phyloP scores from a whole-genome alignment of 2,888 invertebrate genomes.

The Trimorus sp. region DNA sequence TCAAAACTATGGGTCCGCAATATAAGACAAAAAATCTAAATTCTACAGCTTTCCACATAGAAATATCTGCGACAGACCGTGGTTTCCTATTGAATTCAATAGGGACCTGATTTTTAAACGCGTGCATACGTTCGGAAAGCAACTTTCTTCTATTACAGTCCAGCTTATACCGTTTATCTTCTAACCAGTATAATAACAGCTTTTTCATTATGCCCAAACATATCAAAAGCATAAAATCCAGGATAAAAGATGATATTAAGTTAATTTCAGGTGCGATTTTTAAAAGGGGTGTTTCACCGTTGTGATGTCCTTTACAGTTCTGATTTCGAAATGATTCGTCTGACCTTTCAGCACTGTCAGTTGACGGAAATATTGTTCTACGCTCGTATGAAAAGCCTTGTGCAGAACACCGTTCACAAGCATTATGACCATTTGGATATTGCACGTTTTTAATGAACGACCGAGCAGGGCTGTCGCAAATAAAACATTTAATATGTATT shows the following conservation, averaged over 20 bases:
- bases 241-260: slow-evolving; percentile 11
- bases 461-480: slow-evolving; percentile 61
- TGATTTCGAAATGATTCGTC: slow-evolving; percentile 13
- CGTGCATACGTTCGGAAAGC: too few species aligned
- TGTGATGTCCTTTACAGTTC: slow-evolving; percentile 3
- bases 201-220: slow-evolving; percentile 23
- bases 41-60: too few species aligned
- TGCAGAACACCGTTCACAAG: slow-evolving; percentile 25
- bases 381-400: neutral
- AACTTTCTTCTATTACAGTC: too few species aligned
- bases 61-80: too few species aligned
- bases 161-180: too few species aligned
- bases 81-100: too few species aligned
- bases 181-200: neutral
- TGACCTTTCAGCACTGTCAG: neutral
- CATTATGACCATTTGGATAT: slow-evolving; percentile 1
- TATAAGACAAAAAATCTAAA: too few species aligned
- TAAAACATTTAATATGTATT: slow-evolving; percentile 20
- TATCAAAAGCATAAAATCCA: slow-evolving; percentile 24
- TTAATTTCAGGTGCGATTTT: slow-evolving; percentile 7
- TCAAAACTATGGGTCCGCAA: too few species aligned
- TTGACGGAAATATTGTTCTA: neutral
- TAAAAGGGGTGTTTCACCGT: neutral
- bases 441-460: slow-evolving; percentile 8
- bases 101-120: too few species aligned